phyloP scores from a whole-genome alignment of 2,113 vertebrate species.

The Campylomormyrus numenius region DNA sequence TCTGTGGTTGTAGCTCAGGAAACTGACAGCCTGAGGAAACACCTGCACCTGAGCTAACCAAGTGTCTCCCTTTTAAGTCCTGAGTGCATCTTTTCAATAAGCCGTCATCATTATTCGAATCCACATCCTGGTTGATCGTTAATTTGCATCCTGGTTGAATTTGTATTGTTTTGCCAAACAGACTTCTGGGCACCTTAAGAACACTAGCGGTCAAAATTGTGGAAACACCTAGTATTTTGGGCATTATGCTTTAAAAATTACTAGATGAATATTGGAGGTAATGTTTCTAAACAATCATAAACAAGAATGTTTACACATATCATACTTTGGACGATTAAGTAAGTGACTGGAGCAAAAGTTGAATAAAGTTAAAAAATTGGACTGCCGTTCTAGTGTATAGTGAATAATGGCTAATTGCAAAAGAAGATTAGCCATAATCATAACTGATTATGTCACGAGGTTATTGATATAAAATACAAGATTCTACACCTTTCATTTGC shows the following conservation, averaged over 20 bases:
- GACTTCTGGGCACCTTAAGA: not conserved
- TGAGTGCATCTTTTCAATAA: not conserved
- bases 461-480: not conserved
- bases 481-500: not conserved
- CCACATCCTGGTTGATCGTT: not conserved
- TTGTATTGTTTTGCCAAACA: not conserved
- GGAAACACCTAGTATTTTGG: not conserved
- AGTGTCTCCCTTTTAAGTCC: not conserved
- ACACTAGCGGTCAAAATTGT: not conserved
- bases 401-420: not conserved
- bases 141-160: not conserved
- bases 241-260: too few species aligned
- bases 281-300: not conserved
- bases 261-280: not conserved
- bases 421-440: not conserved
- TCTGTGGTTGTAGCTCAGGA: not conserved
- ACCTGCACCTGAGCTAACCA: not conserved
- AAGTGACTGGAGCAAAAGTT: not conserved
- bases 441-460: not conserved
- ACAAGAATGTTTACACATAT: not conserved
- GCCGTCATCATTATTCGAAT: not conserved
- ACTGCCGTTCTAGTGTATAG: not conserved
- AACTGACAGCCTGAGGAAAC: not conserved
- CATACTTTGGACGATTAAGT: not conserved
- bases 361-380: not conserved